Evolutionary conservation across 1,140 invertebrate species (phyloP), one percentile per base, ranked within the genome.

Genomic region (Drosophila cardini): DNA sequence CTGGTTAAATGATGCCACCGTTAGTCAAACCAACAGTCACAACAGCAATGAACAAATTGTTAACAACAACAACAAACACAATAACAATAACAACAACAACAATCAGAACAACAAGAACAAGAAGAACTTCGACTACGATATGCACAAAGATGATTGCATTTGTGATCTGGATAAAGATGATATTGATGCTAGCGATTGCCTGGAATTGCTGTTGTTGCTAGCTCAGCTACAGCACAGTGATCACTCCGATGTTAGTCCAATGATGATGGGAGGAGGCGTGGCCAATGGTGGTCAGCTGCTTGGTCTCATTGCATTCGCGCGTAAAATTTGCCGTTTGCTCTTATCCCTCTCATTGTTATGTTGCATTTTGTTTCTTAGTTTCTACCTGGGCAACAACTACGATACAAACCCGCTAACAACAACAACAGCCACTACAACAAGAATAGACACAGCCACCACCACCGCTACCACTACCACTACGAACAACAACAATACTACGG

Each of bases 261-360:
- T 85, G 60, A 26, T 26, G 21, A 26, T 26, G 21, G 21, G 21
- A 4, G 90, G 90, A 30, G 90, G 90, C n/a, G 90, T 91, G 15
- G 80, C 80, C 46, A 80, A 80, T 46, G 90, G 90, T 61, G 86
- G 90, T 26, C 82, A 90, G 65, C 68, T 91, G 58, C 67, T 91
- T 40, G 90, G 86, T 64, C 76, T 91, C 3, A 80, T 91, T 67
- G 90, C 90, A 75, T 89, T 91, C 42, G 86, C 90, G 42, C 76
- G 90, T 53, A 91, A 91, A 87, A 73, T 91, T n/a, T 77, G 89
- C 13, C 90, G 90, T 8, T 67, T 91, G 40, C 61, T 87, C 8
- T 75, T 91, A 5, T 89, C 90, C n/a, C 56, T 91, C 32, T 85
- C 80, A 30, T 62, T 91, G 67, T 69, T 91, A 9, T 83, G 82